phyloP scores from a whole-genome alignment of 2,797 vertebrate species.

The Sebastes kiyomatsui region DNA sequence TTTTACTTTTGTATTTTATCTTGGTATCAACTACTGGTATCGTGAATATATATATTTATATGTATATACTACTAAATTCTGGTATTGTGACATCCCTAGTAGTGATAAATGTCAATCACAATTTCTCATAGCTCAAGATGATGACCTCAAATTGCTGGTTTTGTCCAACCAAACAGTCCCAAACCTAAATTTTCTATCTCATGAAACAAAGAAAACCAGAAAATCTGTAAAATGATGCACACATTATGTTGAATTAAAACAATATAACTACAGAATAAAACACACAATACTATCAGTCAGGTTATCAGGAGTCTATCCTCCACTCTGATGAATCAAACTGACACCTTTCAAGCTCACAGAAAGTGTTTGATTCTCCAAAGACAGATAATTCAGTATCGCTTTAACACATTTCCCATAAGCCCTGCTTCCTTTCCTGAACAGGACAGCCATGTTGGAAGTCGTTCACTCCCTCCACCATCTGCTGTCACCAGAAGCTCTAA shows the following conservation, averaged over 20 bases:
- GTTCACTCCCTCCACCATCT: slow-evolving; percentile 67
- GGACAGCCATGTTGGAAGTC: slow-evolving; percentile 53
- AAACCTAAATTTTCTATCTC: neutral
- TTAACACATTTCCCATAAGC: slow-evolving; percentile 20
- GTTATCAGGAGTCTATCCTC: neutral
- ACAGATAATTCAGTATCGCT: neutral
- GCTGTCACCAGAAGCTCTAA: slow-evolving; percentile 55
- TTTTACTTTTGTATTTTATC: too few species aligned
- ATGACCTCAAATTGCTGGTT: too few species aligned
- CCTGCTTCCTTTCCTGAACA: slow-evolving; percentile 21
- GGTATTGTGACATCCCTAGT: too few species aligned
- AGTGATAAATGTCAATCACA: too few species aligned
- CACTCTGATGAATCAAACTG: neutral
- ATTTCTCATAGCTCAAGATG: too few species aligned
- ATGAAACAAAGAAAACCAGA: neutral
- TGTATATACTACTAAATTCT: too few species aligned
- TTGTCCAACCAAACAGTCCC: too few species aligned
- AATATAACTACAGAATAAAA: neutral
- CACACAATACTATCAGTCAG: neutral
- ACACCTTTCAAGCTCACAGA: neutral
- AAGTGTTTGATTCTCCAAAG: neutral
- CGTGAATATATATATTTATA: too few species aligned
- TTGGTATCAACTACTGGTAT: too few species aligned
- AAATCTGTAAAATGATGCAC: neutral
- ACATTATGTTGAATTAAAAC: neutral